phyloP scores from a whole-genome alignment of 2,888 invertebrate genomes.

The Halictus quadricinctus region DNA sequence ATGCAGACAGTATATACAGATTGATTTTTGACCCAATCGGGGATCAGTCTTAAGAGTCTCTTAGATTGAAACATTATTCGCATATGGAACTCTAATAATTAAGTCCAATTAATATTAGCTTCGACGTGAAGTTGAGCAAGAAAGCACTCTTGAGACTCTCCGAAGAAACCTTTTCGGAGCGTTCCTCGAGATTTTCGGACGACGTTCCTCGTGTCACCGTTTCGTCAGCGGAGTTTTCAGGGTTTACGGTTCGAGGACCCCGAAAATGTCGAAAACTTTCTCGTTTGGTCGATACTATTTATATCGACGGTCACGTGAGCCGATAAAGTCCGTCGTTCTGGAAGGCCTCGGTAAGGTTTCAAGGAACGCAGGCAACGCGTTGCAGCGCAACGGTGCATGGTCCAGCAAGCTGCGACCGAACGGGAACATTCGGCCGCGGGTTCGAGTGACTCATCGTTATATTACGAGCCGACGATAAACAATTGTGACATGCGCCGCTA shows the following conservation, averaged over 20 bases:
- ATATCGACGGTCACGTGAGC: conserved; percentile 5
- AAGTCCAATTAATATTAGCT: too few relatives aligned
- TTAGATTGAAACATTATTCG: too few relatives aligned
- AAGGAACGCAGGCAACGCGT: conserved; percentile 21
- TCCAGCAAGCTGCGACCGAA: conserved; percentile 46
- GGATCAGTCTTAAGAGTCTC: too few relatives aligned
- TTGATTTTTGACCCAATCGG: too few relatives aligned
- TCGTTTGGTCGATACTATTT: not conserved
- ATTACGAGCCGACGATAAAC: conserved; percentile 55
- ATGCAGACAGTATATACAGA: too few relatives aligned
- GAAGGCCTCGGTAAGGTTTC: conserved; percentile 20
- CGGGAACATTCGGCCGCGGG: conserved; percentile 48
- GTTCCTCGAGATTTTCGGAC: not conserved
- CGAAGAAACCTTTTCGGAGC: too few relatives aligned
- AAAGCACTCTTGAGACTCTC: too few relatives aligned
- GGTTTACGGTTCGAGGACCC: conserved; percentile 3
- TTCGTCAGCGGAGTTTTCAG: not conserved
- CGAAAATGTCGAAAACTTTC: conserved; percentile 8
- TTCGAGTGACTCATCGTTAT: conserved; percentile 70
- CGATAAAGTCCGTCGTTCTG: conserved; percentile 28
- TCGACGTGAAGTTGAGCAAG: too few relatives aligned
- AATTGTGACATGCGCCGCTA: conserved; percentile 70
- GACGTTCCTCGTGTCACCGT: not conserved
- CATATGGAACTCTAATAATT: too few relatives aligned
- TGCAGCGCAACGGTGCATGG: conserved; percentile 7